Base-by-base conservation (phyloP, 1,140 invertebrate genomes). In the Ips typographus region DNA sequence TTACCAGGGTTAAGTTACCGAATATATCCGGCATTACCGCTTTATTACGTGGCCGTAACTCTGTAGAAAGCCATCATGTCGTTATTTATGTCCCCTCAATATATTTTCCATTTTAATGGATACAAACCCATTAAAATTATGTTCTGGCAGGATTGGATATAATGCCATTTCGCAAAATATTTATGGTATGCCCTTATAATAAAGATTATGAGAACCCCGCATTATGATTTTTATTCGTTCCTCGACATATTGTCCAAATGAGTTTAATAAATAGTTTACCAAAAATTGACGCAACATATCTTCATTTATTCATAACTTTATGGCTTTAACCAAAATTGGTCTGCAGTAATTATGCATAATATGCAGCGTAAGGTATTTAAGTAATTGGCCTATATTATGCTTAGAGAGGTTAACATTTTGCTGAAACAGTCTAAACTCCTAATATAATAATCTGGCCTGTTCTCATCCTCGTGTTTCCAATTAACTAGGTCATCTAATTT, bases 31-130 rank as follows among this genome's bases (percentile, higher is more conserved):
- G 65, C 59, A 66, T 66, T 66, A 66, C 38, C 55, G 55, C 47
- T 66, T 66, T 66, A 66, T 59, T 66, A 66, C 55, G 43, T 43
- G 6, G 65, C 47, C 65, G 65, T 66, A 66, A 66, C 65, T 65
- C 53, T 37, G 59, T 55, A 66, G 22, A 59, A 66, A 47, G 65
- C 65, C 65, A 66, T 66, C 65, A 51, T 66, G 56, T n/a, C 65
- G 44, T 66, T 66, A 66, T 66, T 66, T 66, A 66, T 66, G 65
- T 66, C 65, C 65, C 65, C 65, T 66, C 65, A 59, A 66, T 66
- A 66, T 66, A 66, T 66, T 66, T 66, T 66, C 65, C 65, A 66
- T 66, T 66, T 66, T 66, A 66, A 66, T 66, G 65, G 65, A 66
- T 66, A 66, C 65, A 66, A 66, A 66, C 42, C 65, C 65, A 66